Evolutionary conservation across 2,888 invertebrate genomes (phyloP).

Genomic region (Xylophagus ater): DNA sequence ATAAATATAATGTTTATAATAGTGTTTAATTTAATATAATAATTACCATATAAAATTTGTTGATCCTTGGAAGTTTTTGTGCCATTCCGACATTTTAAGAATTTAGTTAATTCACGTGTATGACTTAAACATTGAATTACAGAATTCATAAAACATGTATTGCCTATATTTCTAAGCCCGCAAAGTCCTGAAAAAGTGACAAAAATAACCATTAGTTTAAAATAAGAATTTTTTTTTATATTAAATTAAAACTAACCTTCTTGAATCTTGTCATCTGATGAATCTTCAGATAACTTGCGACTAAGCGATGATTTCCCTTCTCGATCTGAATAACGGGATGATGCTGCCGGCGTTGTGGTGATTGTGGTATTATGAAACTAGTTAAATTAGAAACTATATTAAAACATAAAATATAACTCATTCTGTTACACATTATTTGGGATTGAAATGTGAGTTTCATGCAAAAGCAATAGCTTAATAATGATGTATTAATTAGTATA

Average conservation of each 20-base stretch:
- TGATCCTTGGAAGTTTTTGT: constrained; percentile 38
- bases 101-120: constrained; percentile 37
- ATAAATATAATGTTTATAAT: constrained; percentile 1
- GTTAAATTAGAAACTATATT: background rate
- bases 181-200: constrained; percentile 49
- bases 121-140: constrained; percentile 40
- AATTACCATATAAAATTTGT: constrained; percentile 33
- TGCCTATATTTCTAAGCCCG: constrained; percentile 88
- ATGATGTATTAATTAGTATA: too few species aligned
- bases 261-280: constrained; percentile 25
- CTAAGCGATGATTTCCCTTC: constrained; percentile 27
- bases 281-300: constrained; percentile 25
- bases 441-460: too few species aligned
- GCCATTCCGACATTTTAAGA: constrained; percentile 30
- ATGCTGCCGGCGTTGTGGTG: constrained; percentile 33
- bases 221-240: too few species aligned
- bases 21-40: background rate
- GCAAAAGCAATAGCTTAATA: too few species aligned
- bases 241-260: constrained; percentile 27
- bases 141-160: constrained; percentile 45
- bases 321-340: constrained; percentile 35
- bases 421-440: too few species aligned
- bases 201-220: too few species aligned
- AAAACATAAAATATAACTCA: too few species aligned
- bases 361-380: constrained; percentile 29